Evolutionary conservation across 2,797 vertebrate species (phyloP), one percentile per base, ranked within the genome.

Genomic region (Falco columbarius): DNA sequence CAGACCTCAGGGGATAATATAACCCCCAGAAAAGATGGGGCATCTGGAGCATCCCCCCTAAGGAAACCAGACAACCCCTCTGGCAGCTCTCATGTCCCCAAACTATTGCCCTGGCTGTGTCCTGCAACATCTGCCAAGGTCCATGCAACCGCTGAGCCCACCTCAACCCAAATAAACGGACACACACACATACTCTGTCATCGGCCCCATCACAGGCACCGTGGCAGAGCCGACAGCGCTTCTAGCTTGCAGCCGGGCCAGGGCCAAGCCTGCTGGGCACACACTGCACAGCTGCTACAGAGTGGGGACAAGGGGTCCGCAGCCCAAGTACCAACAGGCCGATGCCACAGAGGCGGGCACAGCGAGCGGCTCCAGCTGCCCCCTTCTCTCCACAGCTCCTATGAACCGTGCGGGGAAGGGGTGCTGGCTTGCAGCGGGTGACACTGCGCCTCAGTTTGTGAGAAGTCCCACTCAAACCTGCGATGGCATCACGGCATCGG

Each of bases 391-490:
- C 70, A 34, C 34, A 29, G 63, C 32, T 65, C 80, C 38, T 15
- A 6, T 1, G 3, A 40, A 21, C 26, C 2, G 0, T 1, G 12
- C 0, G 3, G 77, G 46, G 27, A 86, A 42, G 32, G n/a, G 36
- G 27, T n/a, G 47, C 44, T 42, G 1, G 11, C 65, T 77, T 7
- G 2, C 2, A 1, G 73, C 2, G 8, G 46, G 19, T 4, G 9
- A 68, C 42, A 47, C 30, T 7, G 1, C 4, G 1, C 62, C 74
- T 81, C 9, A 40, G 58, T 87, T 51, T 30, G n/a, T 4, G 18
- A 58, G 52, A 17, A 0, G 22, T 81, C 75, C 67, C 23, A 2
- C 47, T 61, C 65, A 1, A 12, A 66, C 32, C 58, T 5, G 10
- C 1, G 2, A 19, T 2, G 40, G 40, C 40, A 40, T 14, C 40